A percentile compares a stretch with the other conserved stretches of the same genome.
Evolutionary conservation across 2,888 invertebrate genomes (phyloP).

Genomic region (Stictocephala bisonia): DNA sequence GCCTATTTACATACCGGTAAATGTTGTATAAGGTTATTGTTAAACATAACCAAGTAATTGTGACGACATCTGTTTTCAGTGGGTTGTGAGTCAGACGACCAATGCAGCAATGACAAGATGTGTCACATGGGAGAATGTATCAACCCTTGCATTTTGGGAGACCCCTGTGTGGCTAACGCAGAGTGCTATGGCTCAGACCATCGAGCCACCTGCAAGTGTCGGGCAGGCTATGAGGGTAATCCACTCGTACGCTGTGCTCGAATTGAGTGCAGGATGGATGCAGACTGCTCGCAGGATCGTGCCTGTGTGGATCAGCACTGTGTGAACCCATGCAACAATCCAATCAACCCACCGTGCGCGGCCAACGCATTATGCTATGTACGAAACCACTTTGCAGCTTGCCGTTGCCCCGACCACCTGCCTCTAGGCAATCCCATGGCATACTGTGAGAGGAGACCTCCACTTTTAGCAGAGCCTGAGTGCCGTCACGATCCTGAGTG

Average conservation of each 20-base stretch:
- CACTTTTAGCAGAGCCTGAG: conserved; percentile 61
- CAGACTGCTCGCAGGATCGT: conserved; percentile 81
- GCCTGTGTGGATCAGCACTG: conserved; percentile 80
- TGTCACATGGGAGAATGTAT: conserved; percentile 88
- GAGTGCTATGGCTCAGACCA: conserved; percentile 86
- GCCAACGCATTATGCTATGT: conserved; percentile 85
- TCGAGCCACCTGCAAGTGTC: conserved; percentile 83
- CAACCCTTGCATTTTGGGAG: conserved; percentile 84
- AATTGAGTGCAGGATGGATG: conserved; percentile 81
- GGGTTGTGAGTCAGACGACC: conserved; percentile 86
- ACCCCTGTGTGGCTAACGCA: conserved; percentile 86
- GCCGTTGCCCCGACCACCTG: conserved; percentile 83
- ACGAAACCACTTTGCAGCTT: conserved; percentile 82
- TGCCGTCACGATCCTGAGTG: conserved; percentile 87
- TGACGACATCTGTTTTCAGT: conserved; percentile 67
- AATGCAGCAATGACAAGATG: conserved; percentile 84
- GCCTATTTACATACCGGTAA: too few relatives aligned
- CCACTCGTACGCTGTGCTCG: conserved; percentile 80
- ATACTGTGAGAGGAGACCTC: conserved; percentile 73
- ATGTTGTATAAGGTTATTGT: neutral
- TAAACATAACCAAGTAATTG: neutral
- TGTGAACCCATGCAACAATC: conserved; percentile 79
- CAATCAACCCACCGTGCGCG: conserved; percentile 79
- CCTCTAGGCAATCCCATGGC: conserved; percentile 85
- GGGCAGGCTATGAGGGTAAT: conserved; percentile 81